Percentiles rank a stretch among this genome's conserved stretches.
Conservation (phyloP, 2,888 invertebrate genomes). For the Pherbina coryleti region DNA sequence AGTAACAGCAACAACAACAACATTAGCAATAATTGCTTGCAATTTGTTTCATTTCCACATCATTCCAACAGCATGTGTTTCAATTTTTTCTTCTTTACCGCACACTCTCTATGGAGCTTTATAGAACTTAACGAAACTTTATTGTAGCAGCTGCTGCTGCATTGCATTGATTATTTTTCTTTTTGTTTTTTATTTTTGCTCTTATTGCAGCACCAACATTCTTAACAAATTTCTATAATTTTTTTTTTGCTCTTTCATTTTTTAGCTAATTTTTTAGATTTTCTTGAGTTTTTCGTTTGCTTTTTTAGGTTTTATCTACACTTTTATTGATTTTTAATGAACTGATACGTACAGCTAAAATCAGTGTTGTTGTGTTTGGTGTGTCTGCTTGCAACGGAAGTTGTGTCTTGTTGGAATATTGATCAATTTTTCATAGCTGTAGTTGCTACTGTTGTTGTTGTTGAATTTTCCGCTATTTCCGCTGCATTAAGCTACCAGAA, state of each 20-base stretch:
- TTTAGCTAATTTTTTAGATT: background rate
- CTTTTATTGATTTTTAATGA: background rate
- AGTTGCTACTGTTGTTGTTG: constrained; percentile 5
- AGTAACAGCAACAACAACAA: background rate
- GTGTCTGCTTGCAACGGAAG: background rate
- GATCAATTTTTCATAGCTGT: constrained; percentile 1
- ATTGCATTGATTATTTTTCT: constrained; percentile 21
- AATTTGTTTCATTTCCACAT: constrained; percentile 13
- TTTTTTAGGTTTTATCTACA: background rate
- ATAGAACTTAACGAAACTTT: constrained; percentile 22
- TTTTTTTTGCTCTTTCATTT: background rate
- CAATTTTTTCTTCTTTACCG: background rate
- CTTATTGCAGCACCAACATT: background rate
- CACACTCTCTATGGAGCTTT: background rate
- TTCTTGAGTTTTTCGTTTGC: background rate
- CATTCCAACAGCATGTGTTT: background rate
- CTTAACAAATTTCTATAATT: background rate
- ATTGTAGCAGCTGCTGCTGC: constrained; percentile 26
- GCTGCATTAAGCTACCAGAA: too few relatives aligned
- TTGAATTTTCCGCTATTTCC: background rate
- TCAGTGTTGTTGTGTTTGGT: background rate
- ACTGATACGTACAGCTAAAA: too few relatives aligned
- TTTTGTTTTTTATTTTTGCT: background rate
- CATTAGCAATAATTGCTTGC: background rate
- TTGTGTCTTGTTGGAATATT: constrained; percentile 16